Evolutionary conservation across 2,113 vertebrate species (phyloP).

Genomic region (Nematolebias whitei): DNA sequence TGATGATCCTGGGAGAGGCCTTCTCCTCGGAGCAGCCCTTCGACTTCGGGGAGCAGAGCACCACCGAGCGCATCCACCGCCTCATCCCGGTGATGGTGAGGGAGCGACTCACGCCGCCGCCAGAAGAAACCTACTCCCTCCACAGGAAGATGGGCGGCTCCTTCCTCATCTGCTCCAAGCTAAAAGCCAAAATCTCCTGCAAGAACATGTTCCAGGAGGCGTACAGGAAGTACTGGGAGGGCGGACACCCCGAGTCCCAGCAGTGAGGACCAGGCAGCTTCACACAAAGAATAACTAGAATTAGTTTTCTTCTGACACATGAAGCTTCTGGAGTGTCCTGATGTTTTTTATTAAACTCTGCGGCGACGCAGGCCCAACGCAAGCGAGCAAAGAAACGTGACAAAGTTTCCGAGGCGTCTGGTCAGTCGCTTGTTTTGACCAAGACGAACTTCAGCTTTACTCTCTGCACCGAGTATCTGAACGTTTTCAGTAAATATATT

Average conservation of each 20-base stretch:
- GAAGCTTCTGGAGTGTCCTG: neutral
- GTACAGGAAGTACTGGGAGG: constrained; percentile 85
- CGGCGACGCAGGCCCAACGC: no score
- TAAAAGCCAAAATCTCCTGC: constrained; percentile 88
- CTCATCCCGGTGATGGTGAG: constrained; percentile 78
- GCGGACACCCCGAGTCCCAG: neutral
- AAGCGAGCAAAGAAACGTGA: no score
- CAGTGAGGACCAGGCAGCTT: neutral
- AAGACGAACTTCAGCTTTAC: no score
- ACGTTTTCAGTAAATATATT: no score
- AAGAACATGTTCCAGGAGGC: constrained; percentile 90
- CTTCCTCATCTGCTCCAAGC: constrained; percentile 97
- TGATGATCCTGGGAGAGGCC: constrained; percentile 74
- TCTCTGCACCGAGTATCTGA: no score
- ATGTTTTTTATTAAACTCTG: neutral
- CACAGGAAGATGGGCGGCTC: constrained; percentile 97
- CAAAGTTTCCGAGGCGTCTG: no score
- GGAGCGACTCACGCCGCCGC: constrained; percentile 90
- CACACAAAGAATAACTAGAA: neutral
- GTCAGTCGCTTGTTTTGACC: no score
- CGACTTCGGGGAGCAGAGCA: constrained; percentile 75
- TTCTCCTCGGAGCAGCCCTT: constrained; percentile 64
- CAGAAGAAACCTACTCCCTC: constrained; percentile 94
- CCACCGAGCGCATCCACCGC: constrained; percentile 67
- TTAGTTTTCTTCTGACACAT: constrained; percentile 3